phyloP scores from a whole-genome alignment of 2,888 invertebrate species.

The Bugula neritina region DNA sequence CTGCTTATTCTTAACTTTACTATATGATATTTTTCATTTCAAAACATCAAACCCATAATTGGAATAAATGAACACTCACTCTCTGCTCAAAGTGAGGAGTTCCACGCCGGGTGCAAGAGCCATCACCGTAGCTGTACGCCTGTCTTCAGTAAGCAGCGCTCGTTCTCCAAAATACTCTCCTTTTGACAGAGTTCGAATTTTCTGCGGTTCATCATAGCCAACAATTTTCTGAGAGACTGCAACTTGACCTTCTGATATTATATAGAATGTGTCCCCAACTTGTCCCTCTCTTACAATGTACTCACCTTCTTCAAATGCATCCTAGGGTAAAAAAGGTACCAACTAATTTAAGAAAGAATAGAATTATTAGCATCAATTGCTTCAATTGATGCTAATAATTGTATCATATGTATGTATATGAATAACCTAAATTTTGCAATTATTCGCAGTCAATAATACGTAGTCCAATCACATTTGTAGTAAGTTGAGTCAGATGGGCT shows the following conservation, averaged over 20 bases:
- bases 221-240: slow-evolving; percentile 83
- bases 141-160: slow-evolving; percentile 66
- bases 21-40: too few relatives aligned
- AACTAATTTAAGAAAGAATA: too few relatives aligned
- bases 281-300: slow-evolving; percentile 93
- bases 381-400: too few relatives aligned
- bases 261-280: slow-evolving; percentile 92
- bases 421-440: too few relatives aligned
- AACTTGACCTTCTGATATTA: slow-evolving; percentile 81
- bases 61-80: slow-evolving; percentile 58
- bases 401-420: too few relatives aligned
- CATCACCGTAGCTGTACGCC: slow-evolving; percentile 80
- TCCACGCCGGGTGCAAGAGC: slow-evolving; percentile 76
- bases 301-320: slow-evolving; percentile 85
- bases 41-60: too few relatives aligned
- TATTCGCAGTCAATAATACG: too few relatives aligned
- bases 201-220: slow-evolving; percentile 68
- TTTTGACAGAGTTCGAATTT: slow-evolving; percentile 77
- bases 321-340: slow-evolving; percentile 55
- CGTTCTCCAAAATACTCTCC: slow-evolving; percentile 98
- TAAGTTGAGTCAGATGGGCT: too few relatives aligned
- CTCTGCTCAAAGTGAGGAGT: slow-evolving; percentile 77
- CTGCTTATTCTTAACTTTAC: too few relatives aligned
- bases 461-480: too few relatives aligned
- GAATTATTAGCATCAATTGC: too few relatives aligned